A percentile compares a stretch with the other conserved stretches of the same genome.
These are phyloP conservation scores for Ephydatia muelleri DNA, from an alignment of 37 sponge, comb jelly and placozoan species.

Conservation along the genomic window DNA sequence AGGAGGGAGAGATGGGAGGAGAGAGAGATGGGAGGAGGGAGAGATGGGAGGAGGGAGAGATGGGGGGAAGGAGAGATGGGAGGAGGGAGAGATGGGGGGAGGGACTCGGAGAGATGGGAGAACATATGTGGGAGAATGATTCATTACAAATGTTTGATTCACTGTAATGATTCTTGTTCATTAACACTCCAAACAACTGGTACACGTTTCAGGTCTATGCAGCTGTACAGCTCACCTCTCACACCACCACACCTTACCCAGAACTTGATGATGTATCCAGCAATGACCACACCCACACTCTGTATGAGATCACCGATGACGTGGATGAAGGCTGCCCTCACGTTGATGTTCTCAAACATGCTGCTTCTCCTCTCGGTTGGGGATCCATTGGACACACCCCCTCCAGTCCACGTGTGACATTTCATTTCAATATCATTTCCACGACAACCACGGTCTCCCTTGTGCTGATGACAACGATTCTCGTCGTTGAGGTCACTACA, in stretches of 20 bases:
- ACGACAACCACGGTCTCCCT: neutral
- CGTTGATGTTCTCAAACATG: slow-evolving; percentile 80
- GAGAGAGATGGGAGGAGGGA: too few species aligned
- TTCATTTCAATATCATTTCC: neutral
- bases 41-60: too few species aligned
- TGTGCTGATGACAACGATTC: neutral
- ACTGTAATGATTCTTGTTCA: too few species aligned
- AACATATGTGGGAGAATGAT: too few species aligned
- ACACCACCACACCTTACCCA: slow-evolving; percentile 55
- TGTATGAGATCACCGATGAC: slow-evolving; percentile 95
- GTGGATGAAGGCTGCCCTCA: slow-evolving; percentile 94
- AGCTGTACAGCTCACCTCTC: neutral
- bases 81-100: too few species aligned
- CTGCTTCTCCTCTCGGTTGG: neutral
- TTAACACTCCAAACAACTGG: too few species aligned
- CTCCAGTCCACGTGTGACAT: neutral
- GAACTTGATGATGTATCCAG: slow-evolving; percentile 91
- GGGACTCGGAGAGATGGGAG: too few species aligned
- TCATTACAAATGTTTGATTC: too few species aligned
- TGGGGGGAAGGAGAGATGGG: too few species aligned
- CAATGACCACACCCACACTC: slow-evolving; percentile 95
- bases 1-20: too few species aligned
- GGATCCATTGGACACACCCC: neutral
- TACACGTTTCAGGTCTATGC: too few species aligned
- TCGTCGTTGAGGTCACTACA: neutral